A percentile compares a stretch with the other conserved stretches of the same genome.
These are phyloP conservation scores for Setophaga coronata DNA, from an alignment of 2,113 vertebrate species.

Conservation along the genomic window DNA sequence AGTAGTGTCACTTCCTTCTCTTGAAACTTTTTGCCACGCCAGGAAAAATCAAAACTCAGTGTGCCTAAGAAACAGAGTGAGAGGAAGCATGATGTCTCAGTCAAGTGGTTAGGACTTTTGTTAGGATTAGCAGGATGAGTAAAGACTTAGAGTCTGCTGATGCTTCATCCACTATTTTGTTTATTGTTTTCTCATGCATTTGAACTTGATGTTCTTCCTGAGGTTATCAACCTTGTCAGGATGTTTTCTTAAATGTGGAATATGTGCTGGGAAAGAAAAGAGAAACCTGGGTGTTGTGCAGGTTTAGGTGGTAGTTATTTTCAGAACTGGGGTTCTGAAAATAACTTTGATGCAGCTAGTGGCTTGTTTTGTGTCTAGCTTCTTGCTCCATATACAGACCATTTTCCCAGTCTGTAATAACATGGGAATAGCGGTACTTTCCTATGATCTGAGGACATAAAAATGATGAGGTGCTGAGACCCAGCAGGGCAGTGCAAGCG, in stretches of 20 bases:
- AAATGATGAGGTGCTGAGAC: background rate
- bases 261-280: background rate
- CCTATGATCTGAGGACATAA: background rate
- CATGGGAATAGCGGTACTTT: background rate
- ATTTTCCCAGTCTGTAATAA: background rate
- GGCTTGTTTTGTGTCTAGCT: background rate
- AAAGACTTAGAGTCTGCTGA: background rate
- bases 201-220: background rate
- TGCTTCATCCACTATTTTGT: background rate
- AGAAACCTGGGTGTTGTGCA: background rate
- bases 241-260: background rate
- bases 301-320: background rate
- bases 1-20: constrained; percentile 55
- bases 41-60: constrained; percentile 3
- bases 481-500: background rate
- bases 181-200: background rate
- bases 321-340: background rate
- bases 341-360: background rate
- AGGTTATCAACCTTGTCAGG: background rate
- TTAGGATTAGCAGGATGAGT: background rate
- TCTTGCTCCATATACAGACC: background rate
- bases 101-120: background rate
- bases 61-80: background rate
- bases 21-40: constrained; percentile 2
- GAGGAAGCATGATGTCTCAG: constrained; percentile 10